Percentiles rank a stretch among this genome's conserved stretches.
Conservation (phyloP, 1,140 invertebrate species). For the Drosophila bifasciata region DNA sequence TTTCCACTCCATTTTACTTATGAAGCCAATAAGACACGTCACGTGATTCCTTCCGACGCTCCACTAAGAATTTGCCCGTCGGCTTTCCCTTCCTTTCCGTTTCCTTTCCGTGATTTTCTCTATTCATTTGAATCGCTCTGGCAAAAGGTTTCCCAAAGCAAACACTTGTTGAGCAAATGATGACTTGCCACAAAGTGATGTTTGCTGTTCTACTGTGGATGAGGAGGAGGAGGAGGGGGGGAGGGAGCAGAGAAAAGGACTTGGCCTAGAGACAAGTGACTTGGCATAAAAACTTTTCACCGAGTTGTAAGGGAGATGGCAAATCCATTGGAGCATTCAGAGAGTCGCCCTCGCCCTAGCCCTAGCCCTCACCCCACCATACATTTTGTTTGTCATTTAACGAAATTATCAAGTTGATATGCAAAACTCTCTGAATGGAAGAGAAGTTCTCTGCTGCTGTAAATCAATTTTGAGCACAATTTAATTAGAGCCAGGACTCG, state of each 20-base stretch:
- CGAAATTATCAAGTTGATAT: conserved; percentile 76
- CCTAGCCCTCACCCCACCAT: no score
- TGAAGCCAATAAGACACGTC: conserved; percentile 81
- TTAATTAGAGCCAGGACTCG: conserved; percentile 59
- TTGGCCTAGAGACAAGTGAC: conserved; percentile 44
- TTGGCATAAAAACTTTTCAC: conserved; percentile 43
- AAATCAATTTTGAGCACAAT: conserved; percentile 71
- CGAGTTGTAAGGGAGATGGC: conserved; percentile 25
- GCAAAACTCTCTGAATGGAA: conserved; percentile 59
- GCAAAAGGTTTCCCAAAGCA: conserved; percentile 71
- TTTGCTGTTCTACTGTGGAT: conserved; percentile 59
- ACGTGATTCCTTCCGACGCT: conserved; percentile 53
- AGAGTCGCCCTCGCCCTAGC: conserved; percentile 14
- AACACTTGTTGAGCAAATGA: conserved; percentile 81
- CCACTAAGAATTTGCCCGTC: background rate
- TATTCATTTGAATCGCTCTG: conserved; percentile 39
- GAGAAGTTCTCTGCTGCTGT: conserved; percentile 26
- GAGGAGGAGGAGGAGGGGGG: background rate
- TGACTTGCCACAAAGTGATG: conserved; percentile 75
- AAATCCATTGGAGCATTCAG: conserved; percentile 30
- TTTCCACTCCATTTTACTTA: conserved; percentile 39
- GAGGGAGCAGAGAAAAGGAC: background rate
- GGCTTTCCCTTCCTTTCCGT: conserved; percentile 16
- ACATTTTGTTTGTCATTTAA: conserved; percentile 72
- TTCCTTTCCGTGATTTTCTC: conserved; percentile 22